Percentiles rank a stretch among this genome's conserved stretches.
Conservation (phyloP, 2,797 vertebrate species). For the Glossophaga mutica region DNA sequence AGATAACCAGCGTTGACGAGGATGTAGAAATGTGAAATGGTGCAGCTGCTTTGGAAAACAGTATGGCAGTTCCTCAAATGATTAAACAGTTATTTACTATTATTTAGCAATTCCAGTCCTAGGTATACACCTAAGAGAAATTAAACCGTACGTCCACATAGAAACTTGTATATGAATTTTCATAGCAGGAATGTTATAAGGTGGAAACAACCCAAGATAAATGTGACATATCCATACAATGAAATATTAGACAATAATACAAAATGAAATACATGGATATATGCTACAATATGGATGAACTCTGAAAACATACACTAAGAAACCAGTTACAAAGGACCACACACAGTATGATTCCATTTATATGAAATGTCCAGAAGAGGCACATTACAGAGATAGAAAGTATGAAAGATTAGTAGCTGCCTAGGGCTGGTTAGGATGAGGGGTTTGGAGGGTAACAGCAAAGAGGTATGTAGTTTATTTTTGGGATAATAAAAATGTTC, state of each 20-base stretch:
- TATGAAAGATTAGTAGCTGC: neutral
- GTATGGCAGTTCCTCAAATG: neutral
- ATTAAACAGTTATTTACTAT: neutral
- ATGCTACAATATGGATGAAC: neutral
- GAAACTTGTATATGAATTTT: neutral
- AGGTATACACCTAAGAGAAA: neutral
- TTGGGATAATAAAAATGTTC: neutral
- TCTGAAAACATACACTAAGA: neutral
- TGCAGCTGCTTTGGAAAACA: too few relatives aligned
- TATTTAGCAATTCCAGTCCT: neutral
- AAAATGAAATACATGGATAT: neutral
- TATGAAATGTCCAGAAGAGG: neutral
- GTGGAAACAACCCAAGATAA: neutral
- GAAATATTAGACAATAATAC: neutral
- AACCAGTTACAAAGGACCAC: too few relatives aligned
- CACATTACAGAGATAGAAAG: neutral
- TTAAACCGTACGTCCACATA: neutral
- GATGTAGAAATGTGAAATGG: neutral
- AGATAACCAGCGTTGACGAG: neutral
- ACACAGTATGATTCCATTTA: too few relatives aligned
- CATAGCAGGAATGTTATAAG: neutral
- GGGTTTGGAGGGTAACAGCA: neutral
- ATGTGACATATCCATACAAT: neutral
- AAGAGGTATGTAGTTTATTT: neutral
- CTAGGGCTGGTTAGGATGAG: neutral